Percentiles rank a stretch among this genome's conserved stretches.
Conservation (phyloP, 53 echinoderm and acorn worm species). For the Pentamera pediparva region DNA sequence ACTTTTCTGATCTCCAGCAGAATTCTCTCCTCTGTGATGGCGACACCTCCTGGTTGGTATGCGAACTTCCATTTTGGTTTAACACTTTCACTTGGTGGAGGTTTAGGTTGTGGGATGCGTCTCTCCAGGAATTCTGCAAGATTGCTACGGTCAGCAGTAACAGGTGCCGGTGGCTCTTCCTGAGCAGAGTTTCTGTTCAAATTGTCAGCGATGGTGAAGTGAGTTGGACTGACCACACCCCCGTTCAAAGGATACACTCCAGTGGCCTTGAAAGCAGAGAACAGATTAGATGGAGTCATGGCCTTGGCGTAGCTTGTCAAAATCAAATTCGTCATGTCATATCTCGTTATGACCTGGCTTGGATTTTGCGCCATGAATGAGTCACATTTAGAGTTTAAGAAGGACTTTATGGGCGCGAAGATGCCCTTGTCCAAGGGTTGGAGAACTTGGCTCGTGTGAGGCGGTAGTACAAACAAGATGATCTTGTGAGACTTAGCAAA, state of each 20-base stretch:
- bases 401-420: neutral
- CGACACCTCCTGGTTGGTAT: neutral
- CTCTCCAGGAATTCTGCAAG: too few species aligned
- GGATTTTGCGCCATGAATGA: neutral
- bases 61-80: neutral
- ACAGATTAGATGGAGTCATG: neutral
- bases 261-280: neutral
- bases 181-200: too few species aligned
- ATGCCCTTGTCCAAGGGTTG: neutral
- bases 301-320: neutral
- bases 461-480: neutral
- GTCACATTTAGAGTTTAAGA: neutral
- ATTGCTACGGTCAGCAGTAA: too few species aligned
- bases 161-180: too few species aligned
- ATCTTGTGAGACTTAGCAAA: neutral
- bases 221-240: too few species aligned
- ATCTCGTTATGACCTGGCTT: neutral
- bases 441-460: slow-evolving; percentile 1
- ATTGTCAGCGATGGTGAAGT: too few species aligned
- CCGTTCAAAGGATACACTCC: too few species aligned
- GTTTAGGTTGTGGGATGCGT: too few species aligned
- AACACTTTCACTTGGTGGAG: too few species aligned
- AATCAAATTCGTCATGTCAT: neutral
- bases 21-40: neutral
- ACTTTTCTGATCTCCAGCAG: neutral